Base-by-base conservation (phyloP, 2,888 invertebrate genomes). In the Halictus quadricinctus region DNA sequence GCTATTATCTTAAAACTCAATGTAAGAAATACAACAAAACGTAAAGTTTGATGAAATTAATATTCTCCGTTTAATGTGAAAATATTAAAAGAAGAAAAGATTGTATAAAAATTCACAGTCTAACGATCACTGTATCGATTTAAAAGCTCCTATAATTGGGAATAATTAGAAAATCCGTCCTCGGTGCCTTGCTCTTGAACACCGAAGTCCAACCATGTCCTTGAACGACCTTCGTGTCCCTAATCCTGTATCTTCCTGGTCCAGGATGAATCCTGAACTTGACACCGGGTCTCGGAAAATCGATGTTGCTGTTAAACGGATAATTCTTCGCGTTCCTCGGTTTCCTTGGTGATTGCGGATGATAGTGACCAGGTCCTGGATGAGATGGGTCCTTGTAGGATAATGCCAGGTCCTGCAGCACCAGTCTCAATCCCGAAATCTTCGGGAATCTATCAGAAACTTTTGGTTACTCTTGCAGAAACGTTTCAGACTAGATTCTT, bases 291-390 rank as follows among this genome's bases (percentile, higher is more conserved):
- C 88, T 83, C 7, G 29, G 72, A 25, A 76, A 46, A 29, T 89
- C 80, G 0, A 87, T 8, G 58, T 81, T 86, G 36, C 73, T 87
- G 15, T 89, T 64, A 18, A 92, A 91, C 4, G 86, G 85, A 82
- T 89, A 90, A 70, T 46, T 79, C 66, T 82, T 84, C 4, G 64
- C 12, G 21, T 76, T 86, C 13, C 0, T 72, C 0, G 79, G 81
- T n/a, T 81, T 87, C 41, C 60, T 48, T 0, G 77, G 79, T 0
- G 54, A 58, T 36, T 58, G 83, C 0, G 90, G 89, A 48, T 85
- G 91, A 86, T 96, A 96, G 79, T 94, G 91, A 0, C 95, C 95
- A 0, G 96, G 96, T 0, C 96, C 95, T 0, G 96, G 96, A 1
- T 95, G 95, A 0, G 93, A 89, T 0, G 95, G 95, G 75, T 95